Conservation (phyloP, 2,888 invertebrate species). For the Agrypnus murinus region DNA sequence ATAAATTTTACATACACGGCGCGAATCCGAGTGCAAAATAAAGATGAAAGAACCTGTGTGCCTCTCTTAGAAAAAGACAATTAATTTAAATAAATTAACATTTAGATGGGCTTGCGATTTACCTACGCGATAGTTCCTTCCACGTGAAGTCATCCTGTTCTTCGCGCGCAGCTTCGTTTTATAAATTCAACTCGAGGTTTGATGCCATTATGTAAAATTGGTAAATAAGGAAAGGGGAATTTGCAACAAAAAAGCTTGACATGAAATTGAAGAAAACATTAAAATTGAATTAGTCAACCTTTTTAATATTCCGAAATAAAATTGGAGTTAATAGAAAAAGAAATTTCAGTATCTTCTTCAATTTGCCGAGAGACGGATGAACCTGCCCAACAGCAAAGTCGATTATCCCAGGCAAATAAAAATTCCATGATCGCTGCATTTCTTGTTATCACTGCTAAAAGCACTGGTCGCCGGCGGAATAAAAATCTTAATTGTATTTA, state of each 20-base stretch:
- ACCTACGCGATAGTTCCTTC: slow-evolving; percentile 37
- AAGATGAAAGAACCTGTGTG: slow-evolving; percentile 25
- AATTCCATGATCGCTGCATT: slow-evolving; percentile 45
- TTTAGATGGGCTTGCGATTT: slow-evolving; percentile 42
- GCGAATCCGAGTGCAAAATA: slow-evolving; percentile 30
- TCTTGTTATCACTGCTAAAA: slow-evolving; percentile 46
- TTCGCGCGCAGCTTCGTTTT: slow-evolving; percentile 27
- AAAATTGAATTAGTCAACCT: slow-evolving; percentile 23
- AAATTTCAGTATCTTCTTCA: neutral
- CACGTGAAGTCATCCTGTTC: slow-evolving; percentile 33
- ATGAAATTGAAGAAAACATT: slow-evolving; percentile 11
- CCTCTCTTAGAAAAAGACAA: slow-evolving; percentile 35
- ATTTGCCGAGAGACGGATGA: slow-evolving; percentile 20
- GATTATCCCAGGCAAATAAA: slow-evolving; percentile 43
- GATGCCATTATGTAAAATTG: slow-evolving; percentile 33
- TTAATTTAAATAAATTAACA: slow-evolving; percentile 48
- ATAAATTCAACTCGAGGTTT: slow-evolving; percentile 24
- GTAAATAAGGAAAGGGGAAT: neutral
- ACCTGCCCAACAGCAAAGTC: slow-evolving; percentile 33
- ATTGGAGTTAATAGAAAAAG: slow-evolving; percentile 2
- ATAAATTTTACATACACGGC: slow-evolving; percentile 19
- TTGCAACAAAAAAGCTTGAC: slow-evolving; percentile 6
- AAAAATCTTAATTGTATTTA: slow-evolving; percentile 53
- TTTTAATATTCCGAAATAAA: neutral
- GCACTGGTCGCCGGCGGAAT: slow-evolving; percentile 44